These are phyloP conservation scores for Lordiphosa fenestrarum DNA, from an alignment of 2,888 invertebrate genomes.

Conservation along the genomic window DNA sequence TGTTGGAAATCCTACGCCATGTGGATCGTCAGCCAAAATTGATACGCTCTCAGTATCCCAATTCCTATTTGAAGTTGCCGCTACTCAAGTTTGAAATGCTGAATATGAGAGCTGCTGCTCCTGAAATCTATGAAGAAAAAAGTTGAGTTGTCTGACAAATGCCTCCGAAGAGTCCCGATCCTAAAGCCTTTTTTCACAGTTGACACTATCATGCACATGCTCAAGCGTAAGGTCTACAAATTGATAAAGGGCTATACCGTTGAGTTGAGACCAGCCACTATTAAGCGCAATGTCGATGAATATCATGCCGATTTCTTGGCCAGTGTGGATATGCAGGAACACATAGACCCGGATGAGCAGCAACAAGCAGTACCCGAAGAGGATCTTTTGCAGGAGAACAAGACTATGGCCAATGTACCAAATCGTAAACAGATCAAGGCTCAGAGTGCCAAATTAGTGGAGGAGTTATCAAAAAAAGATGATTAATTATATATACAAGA, in stretches of 20 bases:
- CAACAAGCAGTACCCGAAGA: constrained; percentile 37
- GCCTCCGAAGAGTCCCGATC: too few relatives aligned
- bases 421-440: constrained; percentile 78
- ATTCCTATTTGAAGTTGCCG: constrained; percentile 74
- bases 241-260: constrained; percentile 65
- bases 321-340: constrained; percentile 31
- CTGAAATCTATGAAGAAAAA: constrained; percentile 73
- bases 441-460: constrained; percentile 76
- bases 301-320: constrained; percentile 69
- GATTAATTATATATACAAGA: constrained; percentile 43
- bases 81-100: constrained; percentile 77
- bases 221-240: constrained; percentile 65
- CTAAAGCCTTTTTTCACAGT: constrained; percentile 39
- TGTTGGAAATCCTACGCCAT: constrained; percentile 74
- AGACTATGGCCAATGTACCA: constrained; percentile 62
- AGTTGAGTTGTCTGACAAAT: constrained; percentile 49
- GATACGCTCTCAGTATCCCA: constrained; percentile 70
- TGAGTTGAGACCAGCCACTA: constrained; percentile 36
- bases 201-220: constrained; percentile 60
- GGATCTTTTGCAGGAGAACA: constrained; percentile 58
- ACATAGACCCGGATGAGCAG: constrained; percentile 24
- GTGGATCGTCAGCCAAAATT: constrained; percentile 64
- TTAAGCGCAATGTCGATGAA: constrained; percentile 51
- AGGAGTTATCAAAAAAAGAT: constrained; percentile 76
- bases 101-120: constrained; percentile 71